A percentile compares a stretch with the other conserved stretches of the same genome.
Evolutionary conservation across 2,113 vertebrate species (phyloP).

Genomic region (Athene noctua): DNA sequence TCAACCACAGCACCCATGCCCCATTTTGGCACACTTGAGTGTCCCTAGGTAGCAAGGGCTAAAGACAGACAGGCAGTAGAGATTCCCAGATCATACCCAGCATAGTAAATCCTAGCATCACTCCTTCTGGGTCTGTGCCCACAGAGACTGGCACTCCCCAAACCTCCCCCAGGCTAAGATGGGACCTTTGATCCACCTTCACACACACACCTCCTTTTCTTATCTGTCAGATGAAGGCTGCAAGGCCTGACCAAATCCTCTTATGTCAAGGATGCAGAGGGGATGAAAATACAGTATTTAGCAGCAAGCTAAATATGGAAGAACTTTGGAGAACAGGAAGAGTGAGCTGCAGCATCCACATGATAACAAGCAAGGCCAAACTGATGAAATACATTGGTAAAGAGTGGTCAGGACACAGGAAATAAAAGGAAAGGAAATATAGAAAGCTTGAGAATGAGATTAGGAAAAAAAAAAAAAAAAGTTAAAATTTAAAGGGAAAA

Average conservation of each 20-base stretch:
- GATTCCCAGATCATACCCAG: background rate
- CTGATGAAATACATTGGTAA: background rate
- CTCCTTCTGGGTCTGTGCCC: background rate
- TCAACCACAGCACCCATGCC: background rate
- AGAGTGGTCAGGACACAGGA: background rate
- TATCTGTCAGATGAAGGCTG: background rate
- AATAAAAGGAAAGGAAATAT: background rate
- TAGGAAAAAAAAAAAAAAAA: background rate
- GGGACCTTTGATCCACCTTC: background rate
- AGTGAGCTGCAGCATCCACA: background rate
- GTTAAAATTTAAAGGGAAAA: background rate
- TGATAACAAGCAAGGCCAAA: background rate
- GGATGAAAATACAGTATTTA: background rate
- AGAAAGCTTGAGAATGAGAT: background rate
- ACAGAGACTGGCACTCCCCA: background rate
- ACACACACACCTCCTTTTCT: accelerated
- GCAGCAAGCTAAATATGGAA: background rate
- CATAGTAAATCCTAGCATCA: background rate
- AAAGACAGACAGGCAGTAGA: background rate
- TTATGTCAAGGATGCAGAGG: background rate
- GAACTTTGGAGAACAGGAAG: background rate
- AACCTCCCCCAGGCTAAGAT: background rate
- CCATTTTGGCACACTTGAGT: background rate
- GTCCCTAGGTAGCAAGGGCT: background rate
- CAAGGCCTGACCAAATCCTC: background rate